Percentiles rank a stretch among this genome's conserved stretches.
Conservation (phyloP, 1,140 invertebrate genomes). For the Dolichoris vasculosae region DNA sequence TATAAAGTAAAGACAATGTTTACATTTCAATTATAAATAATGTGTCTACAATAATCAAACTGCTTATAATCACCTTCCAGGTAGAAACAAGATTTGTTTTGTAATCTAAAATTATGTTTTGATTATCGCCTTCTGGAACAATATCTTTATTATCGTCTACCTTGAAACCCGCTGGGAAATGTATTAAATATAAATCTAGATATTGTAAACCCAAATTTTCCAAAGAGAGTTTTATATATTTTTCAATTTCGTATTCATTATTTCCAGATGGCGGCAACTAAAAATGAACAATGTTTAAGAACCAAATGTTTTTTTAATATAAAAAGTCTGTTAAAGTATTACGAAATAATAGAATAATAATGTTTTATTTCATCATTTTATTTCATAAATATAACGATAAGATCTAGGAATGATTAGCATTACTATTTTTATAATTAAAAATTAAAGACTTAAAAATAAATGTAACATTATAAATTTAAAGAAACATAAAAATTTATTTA, state of each 20-base stretch:
- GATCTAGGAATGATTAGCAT: no score
- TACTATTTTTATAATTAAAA: no score
- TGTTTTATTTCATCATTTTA: no score
- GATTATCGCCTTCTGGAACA: constrained; percentile 75
- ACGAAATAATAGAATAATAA: neutral
- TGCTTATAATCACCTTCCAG: constrained; percentile 79
- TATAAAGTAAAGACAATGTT: neutral
- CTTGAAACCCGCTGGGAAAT: constrained; percentile 83
- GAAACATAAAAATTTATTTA: no score
- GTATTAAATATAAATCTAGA: constrained; percentile 89
- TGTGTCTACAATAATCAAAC: neutral
- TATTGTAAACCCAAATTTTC: constrained; percentile 84
- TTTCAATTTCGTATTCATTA: constrained; percentile 81
- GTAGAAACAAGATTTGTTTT: constrained; percentile 81
- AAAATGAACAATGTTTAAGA: neutral
- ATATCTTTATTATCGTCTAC: constrained; percentile 72
- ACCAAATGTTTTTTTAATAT: neutral
- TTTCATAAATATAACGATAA: no score
- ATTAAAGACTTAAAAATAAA: no score
- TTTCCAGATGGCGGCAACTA: constrained; percentile 79
- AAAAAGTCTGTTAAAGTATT: constrained; percentile 10
- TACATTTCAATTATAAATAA: no score
- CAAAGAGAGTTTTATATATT: constrained; percentile 83
- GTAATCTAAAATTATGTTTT: constrained; percentile 79
- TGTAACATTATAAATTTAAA: no score